Base-by-base conservation (phyloP, 2,113 vertebrate species). In the Perca flavescens region DNA sequence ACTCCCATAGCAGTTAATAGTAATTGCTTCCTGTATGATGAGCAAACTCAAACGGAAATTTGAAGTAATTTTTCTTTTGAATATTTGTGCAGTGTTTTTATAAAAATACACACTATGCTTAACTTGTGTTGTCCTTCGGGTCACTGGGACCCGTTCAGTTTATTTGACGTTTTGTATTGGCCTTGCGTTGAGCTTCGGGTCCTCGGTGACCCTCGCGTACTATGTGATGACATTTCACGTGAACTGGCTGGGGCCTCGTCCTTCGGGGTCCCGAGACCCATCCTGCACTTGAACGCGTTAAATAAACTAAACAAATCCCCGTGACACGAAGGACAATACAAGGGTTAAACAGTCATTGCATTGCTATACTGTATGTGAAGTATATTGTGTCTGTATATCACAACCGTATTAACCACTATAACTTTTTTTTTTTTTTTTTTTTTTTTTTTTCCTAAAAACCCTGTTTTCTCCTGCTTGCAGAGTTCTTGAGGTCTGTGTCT, bases 401-500 rank as follows among this genome's bases (percentile, higher is more conserved):
- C 11, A 65, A 50, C 19, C 22, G n/a, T 25, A 68, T 63, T 52
- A 50, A 54, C 3, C 16, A 31, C 3, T 52, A 8, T 58, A 31
- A 43, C 10, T 34, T 0, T n/a, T 25, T 25, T 0, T n/a, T 25
- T 25, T 9, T 58, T 15, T 61, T 25, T 25, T 8, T 58, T 25
- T 9, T 58, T 15, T 61, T 25, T 25, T 8, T 58, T 19, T 61
- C 10, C 21, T 58, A 19, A 76, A 57, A 40, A 40, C 8, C n/a
- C 9, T 50, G 34, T 52, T 40, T 78, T 69, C 25, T 22, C 81
- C 34, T 82, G 19, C 54, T 58, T 80, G 3, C 58, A 96, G 95
- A 84, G 83, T 96, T 96, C 82, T 56, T 96, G 82, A 93, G 92
- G 60, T 95, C 95, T 10, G 25, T 43, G 31, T 92, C 94, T 56